phyloP scores from a whole-genome alignment of 2,888 invertebrate species.

The Pristionchus japonicus region DNA sequence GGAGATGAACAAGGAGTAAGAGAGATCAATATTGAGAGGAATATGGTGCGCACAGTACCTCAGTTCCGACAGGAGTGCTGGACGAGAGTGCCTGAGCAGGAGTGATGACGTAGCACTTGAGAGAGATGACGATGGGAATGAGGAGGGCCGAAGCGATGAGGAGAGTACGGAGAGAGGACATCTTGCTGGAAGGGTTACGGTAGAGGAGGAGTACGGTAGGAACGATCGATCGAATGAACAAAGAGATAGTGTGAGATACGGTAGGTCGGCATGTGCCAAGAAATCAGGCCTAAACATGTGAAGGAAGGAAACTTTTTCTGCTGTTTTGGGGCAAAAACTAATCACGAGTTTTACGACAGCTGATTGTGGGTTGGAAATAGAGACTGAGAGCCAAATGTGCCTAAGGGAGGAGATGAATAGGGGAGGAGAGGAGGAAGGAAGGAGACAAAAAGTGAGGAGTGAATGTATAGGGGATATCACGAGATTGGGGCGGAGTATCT shows the following conservation, averaged over 20 bases:
- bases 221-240: no score
- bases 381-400: not conserved
- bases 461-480: not conserved
- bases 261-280: not conserved
- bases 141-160: not conserved
- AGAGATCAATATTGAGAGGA: no score
- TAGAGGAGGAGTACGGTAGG: not conserved
- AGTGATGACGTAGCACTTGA: not conserved
- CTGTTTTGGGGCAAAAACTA: not conserved
- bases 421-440: not conserved
- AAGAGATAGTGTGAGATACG: not conserved
- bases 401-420: not conserved
- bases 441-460: not conserved
- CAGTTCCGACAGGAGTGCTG: not conserved
- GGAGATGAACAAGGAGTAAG: no score
- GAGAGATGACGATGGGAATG: not conserved
- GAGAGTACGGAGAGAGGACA: not conserved
- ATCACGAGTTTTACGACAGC: not conserved
- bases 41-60: not conserved
- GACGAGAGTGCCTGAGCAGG: not conserved
- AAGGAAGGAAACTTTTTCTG: not conserved
- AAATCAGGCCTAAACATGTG: not conserved
- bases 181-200: no score
- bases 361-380: not conserved
- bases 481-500: constrained; percentile 15